phyloP scores from a whole-genome alignment of 2,888 invertebrate species.

The Notodonta ziczac region DNA sequence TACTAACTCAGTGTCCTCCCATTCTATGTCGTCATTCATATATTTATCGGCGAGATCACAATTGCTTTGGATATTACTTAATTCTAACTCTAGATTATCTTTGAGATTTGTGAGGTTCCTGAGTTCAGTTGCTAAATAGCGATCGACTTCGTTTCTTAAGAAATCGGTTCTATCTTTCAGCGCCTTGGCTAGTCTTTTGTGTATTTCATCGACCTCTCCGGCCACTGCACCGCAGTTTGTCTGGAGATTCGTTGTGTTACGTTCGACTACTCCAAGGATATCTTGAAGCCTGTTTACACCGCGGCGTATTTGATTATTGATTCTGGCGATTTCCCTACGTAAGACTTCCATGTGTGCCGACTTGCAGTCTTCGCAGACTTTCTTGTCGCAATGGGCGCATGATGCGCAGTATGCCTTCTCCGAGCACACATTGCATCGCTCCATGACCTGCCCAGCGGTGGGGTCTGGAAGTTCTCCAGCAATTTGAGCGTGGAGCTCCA shows the following conservation, averaged over 20 bases:
- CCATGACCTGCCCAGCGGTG: constrained; percentile 96
- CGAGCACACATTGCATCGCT: constrained; percentile 96
- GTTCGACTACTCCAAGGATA: constrained; percentile 92
- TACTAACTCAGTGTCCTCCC: constrained; percentile 96
- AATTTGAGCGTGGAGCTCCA: constrained; percentile 97
- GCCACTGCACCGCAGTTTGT: constrained; percentile 95
- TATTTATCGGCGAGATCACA: constrained; percentile 98
- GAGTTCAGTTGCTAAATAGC: constrained; percentile 94
- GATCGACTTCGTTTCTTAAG: constrained; percentile 95
- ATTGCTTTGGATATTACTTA: constrained; percentile 97
- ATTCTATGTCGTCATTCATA: constrained; percentile 94
- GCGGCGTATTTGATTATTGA: constrained; percentile 95
- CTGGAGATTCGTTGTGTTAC: constrained; percentile 94
- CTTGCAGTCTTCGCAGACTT: constrained; percentile 98
- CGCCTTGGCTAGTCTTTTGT: constrained; percentile 93
- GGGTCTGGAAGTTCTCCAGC: constrained; percentile 96
- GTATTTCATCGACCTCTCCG: constrained; percentile 97
- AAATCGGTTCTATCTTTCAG: constrained; percentile 95
- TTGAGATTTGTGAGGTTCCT: constrained; percentile 93
- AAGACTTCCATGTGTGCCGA: constrained; percentile 98
- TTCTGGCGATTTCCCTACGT: constrained; percentile 94
- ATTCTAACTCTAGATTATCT: constrained; percentile 97
- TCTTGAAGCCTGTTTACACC: constrained; percentile 96
- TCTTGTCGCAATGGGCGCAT: constrained; percentile 98
- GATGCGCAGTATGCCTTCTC: constrained; percentile 94